These are phyloP conservation scores for Drusus annulatus DNA, from an alignment of 1,140 invertebrate genomes.

Conservation along the genomic window DNA sequence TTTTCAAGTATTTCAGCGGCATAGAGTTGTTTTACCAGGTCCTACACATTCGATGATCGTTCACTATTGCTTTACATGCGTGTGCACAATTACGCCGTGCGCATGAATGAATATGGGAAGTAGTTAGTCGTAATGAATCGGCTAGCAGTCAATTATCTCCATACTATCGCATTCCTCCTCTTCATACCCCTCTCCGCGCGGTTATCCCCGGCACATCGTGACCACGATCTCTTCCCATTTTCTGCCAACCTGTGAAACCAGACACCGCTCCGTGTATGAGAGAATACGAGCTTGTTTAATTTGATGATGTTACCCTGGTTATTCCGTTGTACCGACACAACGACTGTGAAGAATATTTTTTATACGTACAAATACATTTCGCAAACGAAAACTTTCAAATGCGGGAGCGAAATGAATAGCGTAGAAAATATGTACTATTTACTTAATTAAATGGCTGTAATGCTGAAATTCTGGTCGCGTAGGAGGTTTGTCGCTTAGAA, in stretches of 20 bases:
- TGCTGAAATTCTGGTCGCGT: conserved; percentile 23
- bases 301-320: too few species aligned
- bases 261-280: conserved; percentile 8
- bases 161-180: conserved; percentile 28
- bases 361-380: too few species aligned
- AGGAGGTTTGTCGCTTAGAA: conserved; percentile 3
- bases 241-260: conserved; percentile 38
- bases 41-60: too few species aligned
- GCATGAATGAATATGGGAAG: conserved; percentile 20
- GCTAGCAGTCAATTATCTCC: conserved; percentile 45
- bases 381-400: too few species aligned
- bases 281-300: neutral
- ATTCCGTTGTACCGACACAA: too few species aligned
- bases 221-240: conserved; percentile 4
- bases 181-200: neutral
- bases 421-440: neutral
- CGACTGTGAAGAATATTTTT: too few species aligned
- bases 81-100: neutral
- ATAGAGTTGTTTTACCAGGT: too few species aligned
- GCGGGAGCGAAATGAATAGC: neutral
- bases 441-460: neutral
- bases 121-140: neutral
- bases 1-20: too few species aligned
- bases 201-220: conserved; percentile 35
- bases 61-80: too few species aligned